These are phyloP conservation scores for Herpetotheres cachinnans DNA, from an alignment of 2,113 vertebrate genomes.

Conservation along the genomic window DNA sequence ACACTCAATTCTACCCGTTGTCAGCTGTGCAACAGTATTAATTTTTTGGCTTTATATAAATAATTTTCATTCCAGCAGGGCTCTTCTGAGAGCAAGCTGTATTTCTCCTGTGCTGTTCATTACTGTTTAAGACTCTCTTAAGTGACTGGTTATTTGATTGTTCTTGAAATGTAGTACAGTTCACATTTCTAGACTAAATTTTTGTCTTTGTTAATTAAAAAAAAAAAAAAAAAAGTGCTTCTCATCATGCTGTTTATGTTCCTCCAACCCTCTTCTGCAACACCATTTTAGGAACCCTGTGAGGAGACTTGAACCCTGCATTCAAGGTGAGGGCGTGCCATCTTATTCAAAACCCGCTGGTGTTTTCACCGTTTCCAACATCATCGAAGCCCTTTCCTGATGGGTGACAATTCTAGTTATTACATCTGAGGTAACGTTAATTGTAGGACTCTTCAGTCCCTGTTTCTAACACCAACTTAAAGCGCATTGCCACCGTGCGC, in stretches of 20 bases:
- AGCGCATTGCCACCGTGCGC: fast-evolving
- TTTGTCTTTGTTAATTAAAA: background rate
- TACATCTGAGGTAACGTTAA: background rate
- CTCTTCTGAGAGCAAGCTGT: background rate
- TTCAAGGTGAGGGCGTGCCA: background rate
- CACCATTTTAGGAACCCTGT: background rate
- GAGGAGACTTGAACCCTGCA: background rate
- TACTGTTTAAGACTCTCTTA: background rate
- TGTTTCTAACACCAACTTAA: background rate
- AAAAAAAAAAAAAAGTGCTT: background rate
- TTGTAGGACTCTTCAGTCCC: background rate
- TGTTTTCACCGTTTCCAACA: background rate
- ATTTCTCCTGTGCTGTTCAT: background rate
- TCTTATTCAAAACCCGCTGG: background rate
- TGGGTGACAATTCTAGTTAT: background rate
- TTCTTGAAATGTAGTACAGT: background rate
- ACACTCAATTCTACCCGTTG: background rate
- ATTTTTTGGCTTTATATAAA: background rate
- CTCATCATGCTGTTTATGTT: background rate
- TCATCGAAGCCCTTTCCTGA: background rate
- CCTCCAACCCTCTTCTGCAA: background rate
- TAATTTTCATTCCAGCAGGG: background rate
- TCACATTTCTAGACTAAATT: background rate
- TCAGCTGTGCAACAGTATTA: background rate
- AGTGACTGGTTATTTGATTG: background rate